phyloP scores from a whole-genome alignment of 2,797 vertebrate genomes.

The Chanos chanos region DNA sequence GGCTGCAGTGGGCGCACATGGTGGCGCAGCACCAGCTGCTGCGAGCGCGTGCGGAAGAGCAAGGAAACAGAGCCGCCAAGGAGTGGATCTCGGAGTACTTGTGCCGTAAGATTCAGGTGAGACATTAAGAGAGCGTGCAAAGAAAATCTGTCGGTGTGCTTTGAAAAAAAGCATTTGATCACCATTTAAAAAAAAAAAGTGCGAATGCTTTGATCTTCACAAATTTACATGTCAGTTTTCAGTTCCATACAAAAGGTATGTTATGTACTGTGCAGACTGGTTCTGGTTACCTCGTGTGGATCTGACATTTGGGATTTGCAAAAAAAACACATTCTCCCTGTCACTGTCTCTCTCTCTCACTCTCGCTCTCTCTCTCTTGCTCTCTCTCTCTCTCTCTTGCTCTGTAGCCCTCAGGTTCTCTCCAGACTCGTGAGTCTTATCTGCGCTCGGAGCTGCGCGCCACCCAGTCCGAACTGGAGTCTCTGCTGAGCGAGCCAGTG shows the following conservation, averaged over 20 bases:
- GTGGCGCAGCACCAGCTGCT: slow-evolving; percentile 81
- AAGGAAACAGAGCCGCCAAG: slow-evolving; percentile 67
- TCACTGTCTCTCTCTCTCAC: neutral
- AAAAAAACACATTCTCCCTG: too few relatives aligned
- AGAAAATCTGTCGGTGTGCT: too few relatives aligned
- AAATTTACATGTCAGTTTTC: neutral
- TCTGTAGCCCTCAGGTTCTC: slow-evolving; percentile 57
- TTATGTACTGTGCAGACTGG: neutral
- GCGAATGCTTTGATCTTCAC: neutral
- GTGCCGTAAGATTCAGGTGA: slow-evolving; percentile 62
- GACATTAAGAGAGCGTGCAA: slow-evolving; percentile 1
- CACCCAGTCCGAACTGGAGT: slow-evolving; percentile 74
- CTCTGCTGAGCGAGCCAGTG: slow-evolving; percentile 71
- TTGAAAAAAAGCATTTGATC: too few relatives aligned
- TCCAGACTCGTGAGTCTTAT: slow-evolving; percentile 65
- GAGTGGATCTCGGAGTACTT: slow-evolving; percentile 75
- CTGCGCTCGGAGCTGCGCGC: slow-evolving; percentile 73
- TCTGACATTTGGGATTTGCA: too few relatives aligned
- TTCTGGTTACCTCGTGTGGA: too few relatives aligned
- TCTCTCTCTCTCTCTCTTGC: neutral
- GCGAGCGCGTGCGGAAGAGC: slow-evolving; percentile 73
- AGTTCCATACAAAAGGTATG: neutral
- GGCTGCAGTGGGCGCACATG: slow-evolving; percentile 79
- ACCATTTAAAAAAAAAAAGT: neutral
- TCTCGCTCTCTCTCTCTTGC: too few relatives aligned